Evolutionary conservation across 2,113 vertebrate species (phyloP).

Genomic region (Pterocles gutturalis): DNA sequence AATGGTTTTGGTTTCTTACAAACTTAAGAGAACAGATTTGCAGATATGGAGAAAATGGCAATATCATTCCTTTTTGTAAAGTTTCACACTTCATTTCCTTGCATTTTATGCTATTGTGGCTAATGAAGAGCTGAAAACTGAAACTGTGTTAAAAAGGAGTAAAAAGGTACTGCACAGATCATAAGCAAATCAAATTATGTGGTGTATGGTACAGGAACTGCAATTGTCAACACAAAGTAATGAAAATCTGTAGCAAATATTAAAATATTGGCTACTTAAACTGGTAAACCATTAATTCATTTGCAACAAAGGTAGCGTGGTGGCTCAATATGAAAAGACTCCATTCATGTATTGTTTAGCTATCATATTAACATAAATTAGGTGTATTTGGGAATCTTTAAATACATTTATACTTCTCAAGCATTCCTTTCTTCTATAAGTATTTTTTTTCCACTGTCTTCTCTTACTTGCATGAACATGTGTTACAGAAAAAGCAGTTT

Average conservation of each 20-base stretch:
- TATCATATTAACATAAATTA: not conserved
- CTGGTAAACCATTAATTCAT: slow-evolving; percentile 25
- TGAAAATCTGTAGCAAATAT: slow-evolving; percentile 19
- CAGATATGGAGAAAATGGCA: not conserved
- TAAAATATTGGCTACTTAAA: slow-evolving; percentile 42
- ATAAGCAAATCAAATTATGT: slow-evolving; percentile 49
- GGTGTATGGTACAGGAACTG: slow-evolving; percentile 21
- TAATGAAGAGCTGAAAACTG: slow-evolving; percentile 22
- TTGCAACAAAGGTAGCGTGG: not conserved
- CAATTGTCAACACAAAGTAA: slow-evolving; percentile 32
- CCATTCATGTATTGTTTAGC: slow-evolving; percentile 40
- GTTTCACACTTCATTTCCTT: slow-evolving; percentile 24
- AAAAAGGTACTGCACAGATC: slow-evolving; percentile 2
- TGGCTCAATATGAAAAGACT: not conserved
- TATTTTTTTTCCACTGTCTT: not conserved
- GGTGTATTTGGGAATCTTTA: not conserved
- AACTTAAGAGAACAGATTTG: slow-evolving; percentile 13
- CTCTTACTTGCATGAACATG: not conserved
- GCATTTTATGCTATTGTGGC: not conserved
- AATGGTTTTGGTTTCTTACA: not conserved
- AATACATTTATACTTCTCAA: not conserved
- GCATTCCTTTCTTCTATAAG: not conserved
- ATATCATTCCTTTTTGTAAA: slow-evolving; percentile 2
- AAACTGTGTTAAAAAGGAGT: slow-evolving; percentile 18
- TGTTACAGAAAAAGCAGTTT: not conserved